Percentiles rank a stretch among this genome's conserved stretches.
Evolutionary conservation across 2,797 vertebrate species (phyloP).

Genomic region (Kryptolebias ocellatus): DNA sequence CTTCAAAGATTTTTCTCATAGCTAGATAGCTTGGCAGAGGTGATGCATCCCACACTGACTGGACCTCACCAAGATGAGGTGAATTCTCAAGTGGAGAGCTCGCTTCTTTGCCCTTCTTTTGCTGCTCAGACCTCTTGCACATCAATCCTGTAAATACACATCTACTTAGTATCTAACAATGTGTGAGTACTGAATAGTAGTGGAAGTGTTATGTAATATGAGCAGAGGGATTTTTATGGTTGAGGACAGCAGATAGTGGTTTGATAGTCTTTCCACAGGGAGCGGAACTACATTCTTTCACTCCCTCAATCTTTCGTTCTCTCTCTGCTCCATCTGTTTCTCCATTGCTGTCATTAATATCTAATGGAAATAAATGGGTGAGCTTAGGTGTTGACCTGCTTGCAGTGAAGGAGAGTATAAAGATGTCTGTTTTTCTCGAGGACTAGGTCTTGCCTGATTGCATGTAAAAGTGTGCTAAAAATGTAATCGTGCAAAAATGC

Average conservation of each 20-base stretch:
- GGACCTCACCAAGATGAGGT: constrained; percentile 30
- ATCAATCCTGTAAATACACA: constrained; percentile 22
- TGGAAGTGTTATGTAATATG: constrained; percentile 62
- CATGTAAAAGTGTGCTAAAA: constrained; percentile 8
- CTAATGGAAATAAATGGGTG: constrained; percentile 72
- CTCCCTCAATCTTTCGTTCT: constrained; percentile 39
- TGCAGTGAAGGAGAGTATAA: constrained; percentile 33
- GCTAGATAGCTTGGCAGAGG: constrained; percentile 65
- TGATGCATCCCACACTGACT: constrained; percentile 45
- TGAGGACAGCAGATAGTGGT: constrained; percentile 51
- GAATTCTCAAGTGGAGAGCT: constrained; percentile 52
- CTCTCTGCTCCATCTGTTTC: constrained; percentile 19
- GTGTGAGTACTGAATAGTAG: constrained; percentile 36
- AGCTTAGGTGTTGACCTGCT: constrained; percentile 67
- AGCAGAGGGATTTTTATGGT: constrained; percentile 54
- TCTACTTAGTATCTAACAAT: constrained; percentile 32
- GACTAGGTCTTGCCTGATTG: constrained; percentile 19
- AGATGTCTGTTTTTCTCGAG: constrained; percentile 42
- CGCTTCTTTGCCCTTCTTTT: constrained; percentile 31
- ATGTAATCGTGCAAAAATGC: background rate
- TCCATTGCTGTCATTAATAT: constrained; percentile 57
- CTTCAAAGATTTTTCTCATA: constrained; percentile 54
- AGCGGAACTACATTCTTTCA: constrained; percentile 53
- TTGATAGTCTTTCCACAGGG: constrained; percentile 59
- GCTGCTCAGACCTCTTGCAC: constrained; percentile 19